Evolutionary conservation across 2,113 vertebrate species (phyloP).

Genomic region (Salminus brasiliensis): DNA sequence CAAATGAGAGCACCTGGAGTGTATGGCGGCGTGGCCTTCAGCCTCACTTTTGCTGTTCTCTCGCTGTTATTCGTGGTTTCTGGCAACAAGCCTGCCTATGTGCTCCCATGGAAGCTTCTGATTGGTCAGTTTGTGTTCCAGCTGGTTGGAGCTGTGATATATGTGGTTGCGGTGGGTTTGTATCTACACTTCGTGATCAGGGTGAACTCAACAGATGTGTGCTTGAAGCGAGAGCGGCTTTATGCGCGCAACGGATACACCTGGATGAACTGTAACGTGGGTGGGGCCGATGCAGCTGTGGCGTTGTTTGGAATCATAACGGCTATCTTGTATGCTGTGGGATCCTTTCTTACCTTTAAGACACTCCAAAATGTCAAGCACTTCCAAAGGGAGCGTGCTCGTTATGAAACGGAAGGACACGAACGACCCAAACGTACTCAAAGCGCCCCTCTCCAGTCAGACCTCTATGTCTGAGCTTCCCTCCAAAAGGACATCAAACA

Average conservation of each 20-base stretch:
- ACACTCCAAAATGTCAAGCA: constrained; percentile 65
- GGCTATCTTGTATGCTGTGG: constrained; percentile 72
- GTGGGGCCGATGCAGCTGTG: constrained; percentile 80
- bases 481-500: not conserved
- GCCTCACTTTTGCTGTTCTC: constrained; percentile 67
- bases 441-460: constrained; percentile 46
- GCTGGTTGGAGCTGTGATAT: constrained; percentile 67
- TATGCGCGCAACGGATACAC: constrained; percentile 82
- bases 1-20: constrained; percentile 87
- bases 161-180: constrained; percentile 80
- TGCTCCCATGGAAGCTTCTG: constrained; percentile 72
- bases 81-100: constrained; percentile 78
- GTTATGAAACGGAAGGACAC: constrained; percentile 38
- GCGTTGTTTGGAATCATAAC: constrained; percentile 77
- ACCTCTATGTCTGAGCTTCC: constrained; percentile 43
- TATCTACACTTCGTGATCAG: constrained; percentile 83
- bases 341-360: constrained; percentile 68
- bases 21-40: constrained; percentile 82
- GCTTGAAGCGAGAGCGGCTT: constrained; percentile 74
- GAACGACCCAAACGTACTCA: not conserved
- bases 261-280: constrained; percentile 84
- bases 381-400: constrained; percentile 59
- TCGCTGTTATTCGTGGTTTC: constrained; percentile 83
- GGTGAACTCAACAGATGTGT: constrained; percentile 83
- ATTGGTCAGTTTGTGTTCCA: constrained; percentile 75